Evolutionary conservation across 2,888 invertebrate genomes (phyloP).

Genomic region (Cryptus armator): DNA sequence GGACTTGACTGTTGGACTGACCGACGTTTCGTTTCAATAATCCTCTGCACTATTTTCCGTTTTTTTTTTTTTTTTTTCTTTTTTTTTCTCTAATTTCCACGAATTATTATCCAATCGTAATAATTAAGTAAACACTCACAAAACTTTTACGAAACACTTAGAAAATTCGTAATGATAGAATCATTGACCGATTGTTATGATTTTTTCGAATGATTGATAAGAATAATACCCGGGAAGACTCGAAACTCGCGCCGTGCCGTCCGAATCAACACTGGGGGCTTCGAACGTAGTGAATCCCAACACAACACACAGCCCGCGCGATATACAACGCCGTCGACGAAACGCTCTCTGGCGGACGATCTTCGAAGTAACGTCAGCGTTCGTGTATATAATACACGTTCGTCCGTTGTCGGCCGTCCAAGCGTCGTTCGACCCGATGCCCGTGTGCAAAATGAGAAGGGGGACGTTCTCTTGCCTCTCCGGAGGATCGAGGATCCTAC

Average conservation of each 20-base stretch:
- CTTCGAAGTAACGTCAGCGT: slow-evolving; percentile 47
- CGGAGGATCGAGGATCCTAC: slow-evolving; percentile 57
- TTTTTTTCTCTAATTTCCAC: neutral
- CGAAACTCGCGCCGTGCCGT: slow-evolving; percentile 75
- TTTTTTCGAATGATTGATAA: neutral
- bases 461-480: slow-evolving; percentile 67
- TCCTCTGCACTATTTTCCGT: slow-evolving; percentile 58
- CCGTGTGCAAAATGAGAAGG: slow-evolving; percentile 50
- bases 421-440: slow-evolving; percentile 26
- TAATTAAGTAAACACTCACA: slow-evolving; percentile 22
- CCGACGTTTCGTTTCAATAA: slow-evolving; percentile 44
- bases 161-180: neutral
- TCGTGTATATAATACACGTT: slow-evolving; percentile 6
- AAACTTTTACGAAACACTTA: neutral
- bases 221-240: slow-evolving; percentile 51
- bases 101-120: neutral
- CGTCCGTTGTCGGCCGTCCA: slow-evolving; percentile 49
- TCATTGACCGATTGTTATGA: neutral
- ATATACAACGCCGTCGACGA: slow-evolving; percentile 42
- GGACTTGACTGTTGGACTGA: neutral
- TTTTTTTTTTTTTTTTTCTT: neutral
- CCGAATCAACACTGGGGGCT: slow-evolving; percentile 76
- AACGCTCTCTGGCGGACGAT: slow-evolving; percentile 69
- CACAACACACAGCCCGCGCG: slow-evolving; percentile 45
- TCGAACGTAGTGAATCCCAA: slow-evolving; percentile 66